These are phyloP conservation scores for Calameuta filiformis DNA, from an alignment of 2,888 invertebrate genomes.

Conservation along the genomic window DNA sequence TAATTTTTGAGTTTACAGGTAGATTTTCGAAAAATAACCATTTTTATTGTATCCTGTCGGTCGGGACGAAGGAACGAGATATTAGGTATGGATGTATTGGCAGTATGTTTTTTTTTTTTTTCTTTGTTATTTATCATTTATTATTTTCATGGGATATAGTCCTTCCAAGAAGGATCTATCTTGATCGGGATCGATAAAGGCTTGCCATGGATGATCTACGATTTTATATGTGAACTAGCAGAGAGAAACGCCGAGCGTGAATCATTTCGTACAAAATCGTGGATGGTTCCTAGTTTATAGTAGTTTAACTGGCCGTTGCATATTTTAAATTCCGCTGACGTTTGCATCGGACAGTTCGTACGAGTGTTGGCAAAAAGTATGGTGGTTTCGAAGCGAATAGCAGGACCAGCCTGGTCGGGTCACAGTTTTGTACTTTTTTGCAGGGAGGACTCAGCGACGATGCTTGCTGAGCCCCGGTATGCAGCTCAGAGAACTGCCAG, in stretches of 20 bases:
- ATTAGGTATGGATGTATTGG: background rate
- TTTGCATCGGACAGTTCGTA: slow-evolving; percentile 49
- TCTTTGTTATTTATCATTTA: background rate
- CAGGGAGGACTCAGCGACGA: slow-evolving; percentile 26
- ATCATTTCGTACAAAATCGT: background rate
- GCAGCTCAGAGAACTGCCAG: slow-evolving; percentile 31
- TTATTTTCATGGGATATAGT: background rate
- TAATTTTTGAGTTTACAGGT: background rate
- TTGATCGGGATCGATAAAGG: background rate
- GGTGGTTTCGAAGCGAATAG: slow-evolving; percentile 49
- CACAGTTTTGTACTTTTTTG: slow-evolving; percentile 53
- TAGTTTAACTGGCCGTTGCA: slow-evolving; percentile 42
- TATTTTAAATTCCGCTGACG: slow-evolving; percentile 62
- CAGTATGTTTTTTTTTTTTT: background rate
- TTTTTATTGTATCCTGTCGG: background rate
- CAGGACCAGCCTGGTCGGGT: slow-evolving; percentile 48
- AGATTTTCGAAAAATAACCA: background rate
- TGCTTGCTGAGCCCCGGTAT: slow-evolving; percentile 38
- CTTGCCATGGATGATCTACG: background rate
- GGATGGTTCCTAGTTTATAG: background rate
- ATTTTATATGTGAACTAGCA: background rate
- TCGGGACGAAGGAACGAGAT: background rate
- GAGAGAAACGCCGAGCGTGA: background rate
- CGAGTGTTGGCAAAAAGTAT: slow-evolving; percentile 57
- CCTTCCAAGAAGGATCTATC: background rate